Conservation (phyloP, 2,888 invertebrate species). For the Hirtodrosophila trivittata region DNA sequence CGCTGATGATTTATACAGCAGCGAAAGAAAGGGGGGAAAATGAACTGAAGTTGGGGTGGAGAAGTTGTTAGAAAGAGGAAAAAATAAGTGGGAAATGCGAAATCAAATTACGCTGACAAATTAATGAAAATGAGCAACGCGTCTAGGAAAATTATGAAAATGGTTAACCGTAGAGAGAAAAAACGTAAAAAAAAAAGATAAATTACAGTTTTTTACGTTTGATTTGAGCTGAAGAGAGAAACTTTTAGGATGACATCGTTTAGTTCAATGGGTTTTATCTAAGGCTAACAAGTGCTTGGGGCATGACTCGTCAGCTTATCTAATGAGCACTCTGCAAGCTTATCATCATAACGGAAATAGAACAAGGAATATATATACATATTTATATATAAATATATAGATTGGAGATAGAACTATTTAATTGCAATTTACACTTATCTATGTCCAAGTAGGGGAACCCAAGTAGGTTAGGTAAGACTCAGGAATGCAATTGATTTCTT, state of each 20-base stretch:
- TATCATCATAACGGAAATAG: slow-evolving; percentile 19
- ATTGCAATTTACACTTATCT: no score
- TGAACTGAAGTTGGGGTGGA: neutral
- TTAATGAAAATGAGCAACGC: slow-evolving; percentile 55
- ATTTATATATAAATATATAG: neutral
- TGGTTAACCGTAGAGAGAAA: slow-evolving; percentile 19
- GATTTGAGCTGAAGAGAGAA: no score
- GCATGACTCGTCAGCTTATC: slow-evolving; percentile 12
- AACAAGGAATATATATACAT: neutral
- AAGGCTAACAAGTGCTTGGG: neutral
- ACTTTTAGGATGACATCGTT: no score
- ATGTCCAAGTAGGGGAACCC: no score
- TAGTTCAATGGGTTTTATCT: slow-evolving; percentile 6
- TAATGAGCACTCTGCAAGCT: neutral
- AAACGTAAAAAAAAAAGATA: neutral
- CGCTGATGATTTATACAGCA: slow-evolving; percentile 56
- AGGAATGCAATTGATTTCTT: no score
- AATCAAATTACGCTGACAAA: slow-evolving; percentile 67
- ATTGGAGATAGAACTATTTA: no score
- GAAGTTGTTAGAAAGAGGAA: neutral
- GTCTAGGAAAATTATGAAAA: slow-evolving; percentile 41
- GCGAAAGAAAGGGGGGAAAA: neutral
- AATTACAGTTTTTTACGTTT: no score
- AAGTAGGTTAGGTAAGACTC: no score
- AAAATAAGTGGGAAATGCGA: slow-evolving; percentile 16